Evolutionary conservation across 2,888 invertebrate species (phyloP), one percentile per base, ranked within the genome.

Genomic region (Rhingia rostrata): DNA sequence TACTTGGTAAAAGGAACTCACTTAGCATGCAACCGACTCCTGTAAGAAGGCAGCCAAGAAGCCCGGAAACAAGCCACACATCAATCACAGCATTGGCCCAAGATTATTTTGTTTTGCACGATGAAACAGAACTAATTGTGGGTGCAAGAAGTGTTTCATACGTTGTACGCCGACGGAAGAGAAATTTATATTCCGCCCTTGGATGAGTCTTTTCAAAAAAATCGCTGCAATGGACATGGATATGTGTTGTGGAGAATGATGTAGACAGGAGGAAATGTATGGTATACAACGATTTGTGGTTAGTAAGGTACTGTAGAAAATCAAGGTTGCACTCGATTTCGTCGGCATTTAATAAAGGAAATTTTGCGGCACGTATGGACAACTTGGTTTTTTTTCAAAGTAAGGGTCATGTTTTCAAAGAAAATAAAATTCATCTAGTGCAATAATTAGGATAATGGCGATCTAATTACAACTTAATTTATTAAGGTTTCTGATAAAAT

Each of bases 21-120:
- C 64, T 49, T 74, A 69, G 64, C 84, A 84, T 79, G 79, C 64
- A 60, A 56, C 32, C 39, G 66, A 60, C 14, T 54, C 30, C 45
- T 54, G 35, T 45, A 53, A 43, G 67, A 69, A 72, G 41, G 56
- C 60, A 66, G 41, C 53, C 58, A 30, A 69, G 74, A 4, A 69
- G 56, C 79, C 75, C 84, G 80, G 80, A 84, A 80, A 84, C 84
- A 84, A 84, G 84, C 84, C 84, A 75, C 84, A 84, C 69, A 84
- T 84, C 84, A 84, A 84, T 84, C 84, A 84, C 66, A 32, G 49
- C 70, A 75, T 79, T 61, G 70, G 60, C 64, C 74, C 70, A 75
- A 74, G 75, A 80, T 84, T 70, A 84, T 60, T 64, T 22, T 70
- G 70, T 75, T 70, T 75, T 80, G 54, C 60, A 51, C 66, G 74